phyloP scores from a whole-genome alignment of 2,888 invertebrate species.

The Drosophila incognita region DNA sequence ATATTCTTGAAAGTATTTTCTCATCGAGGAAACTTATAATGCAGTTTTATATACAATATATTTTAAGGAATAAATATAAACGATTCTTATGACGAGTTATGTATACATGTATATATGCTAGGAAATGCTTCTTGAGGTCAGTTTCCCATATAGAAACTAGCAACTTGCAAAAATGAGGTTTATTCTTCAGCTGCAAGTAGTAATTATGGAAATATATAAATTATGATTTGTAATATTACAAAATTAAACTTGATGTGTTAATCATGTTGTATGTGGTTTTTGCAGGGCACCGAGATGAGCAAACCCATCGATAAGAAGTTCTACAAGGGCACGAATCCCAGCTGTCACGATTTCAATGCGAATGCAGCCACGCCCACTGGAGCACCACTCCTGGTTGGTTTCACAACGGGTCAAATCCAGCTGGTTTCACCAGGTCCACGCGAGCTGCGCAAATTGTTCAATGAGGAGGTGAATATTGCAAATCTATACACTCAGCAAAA shows the following conservation, averaged over 20 bases:
- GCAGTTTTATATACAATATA: not conserved
- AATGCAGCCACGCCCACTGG: constrained; percentile 92
- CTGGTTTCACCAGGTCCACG: constrained; percentile 98
- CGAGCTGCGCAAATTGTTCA: constrained; percentile 97
- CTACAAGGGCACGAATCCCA: constrained; percentile 99
- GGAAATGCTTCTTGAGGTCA: not conserved
- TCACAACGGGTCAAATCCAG: constrained; percentile 99
- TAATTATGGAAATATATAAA: not conserved
- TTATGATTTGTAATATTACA: not conserved
- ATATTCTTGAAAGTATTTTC: not conserved
- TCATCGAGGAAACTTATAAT: not conserved
- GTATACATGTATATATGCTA: not conserved
- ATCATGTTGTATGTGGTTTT: constrained; percentile 12
- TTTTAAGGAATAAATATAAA: not conserved
- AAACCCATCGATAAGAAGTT: constrained; percentile 99
- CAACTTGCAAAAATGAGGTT: not conserved
- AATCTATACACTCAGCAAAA: not conserved
- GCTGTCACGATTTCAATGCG: constrained; percentile 98
- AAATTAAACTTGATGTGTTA: not conserved
- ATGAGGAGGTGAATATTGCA: constrained; percentile 93
- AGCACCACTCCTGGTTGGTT: constrained; percentile 96
- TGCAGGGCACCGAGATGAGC: constrained; percentile 95
- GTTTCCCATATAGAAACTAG: not conserved
- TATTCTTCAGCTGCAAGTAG: not conserved
- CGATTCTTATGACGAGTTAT: too few species aligned